Evolutionary conservation across 2,797 vertebrate species (phyloP).

Genomic region (Paratrypauchen microcephalus): DNA sequence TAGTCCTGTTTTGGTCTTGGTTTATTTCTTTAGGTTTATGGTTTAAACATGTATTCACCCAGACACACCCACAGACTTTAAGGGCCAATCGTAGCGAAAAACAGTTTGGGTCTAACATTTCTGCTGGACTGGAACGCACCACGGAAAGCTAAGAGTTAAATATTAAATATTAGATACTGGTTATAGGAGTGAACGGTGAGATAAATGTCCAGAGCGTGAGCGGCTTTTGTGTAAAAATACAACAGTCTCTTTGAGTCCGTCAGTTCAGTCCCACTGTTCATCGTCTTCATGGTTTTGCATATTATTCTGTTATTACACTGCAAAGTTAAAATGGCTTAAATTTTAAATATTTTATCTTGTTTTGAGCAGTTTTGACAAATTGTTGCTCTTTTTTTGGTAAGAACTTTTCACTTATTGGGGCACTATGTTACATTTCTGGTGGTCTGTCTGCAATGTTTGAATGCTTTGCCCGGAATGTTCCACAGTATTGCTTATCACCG

Average conservation of each 20-base stretch:
- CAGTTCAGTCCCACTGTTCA: conserved; percentile 52
- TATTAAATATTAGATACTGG: neutral
- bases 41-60: neutral
- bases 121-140: conserved; percentile 31
- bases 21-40: too few relatives aligned
- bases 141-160: conserved; percentile 44
- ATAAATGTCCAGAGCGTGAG: conserved; percentile 36
- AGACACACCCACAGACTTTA: too few relatives aligned
- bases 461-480: neutral
- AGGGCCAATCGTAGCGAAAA: too few relatives aligned
- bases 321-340: neutral
- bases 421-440: too few relatives aligned
- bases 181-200: conserved; percentile 32
- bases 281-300: conserved; percentile 71
- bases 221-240: conserved; percentile 60
- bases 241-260: conserved; percentile 37
- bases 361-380: neutral
- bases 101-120: neutral
- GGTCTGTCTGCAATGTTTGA: neutral
- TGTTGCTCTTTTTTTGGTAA: neutral
- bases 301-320: conserved; percentile 63
- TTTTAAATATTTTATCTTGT: neutral
- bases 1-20: neutral
- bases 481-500: neutral
- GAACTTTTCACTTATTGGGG: too few relatives aligned